phyloP scores from a whole-genome alignment of 2,888 invertebrate genomes.

The Drosophila acutilabella region DNA sequence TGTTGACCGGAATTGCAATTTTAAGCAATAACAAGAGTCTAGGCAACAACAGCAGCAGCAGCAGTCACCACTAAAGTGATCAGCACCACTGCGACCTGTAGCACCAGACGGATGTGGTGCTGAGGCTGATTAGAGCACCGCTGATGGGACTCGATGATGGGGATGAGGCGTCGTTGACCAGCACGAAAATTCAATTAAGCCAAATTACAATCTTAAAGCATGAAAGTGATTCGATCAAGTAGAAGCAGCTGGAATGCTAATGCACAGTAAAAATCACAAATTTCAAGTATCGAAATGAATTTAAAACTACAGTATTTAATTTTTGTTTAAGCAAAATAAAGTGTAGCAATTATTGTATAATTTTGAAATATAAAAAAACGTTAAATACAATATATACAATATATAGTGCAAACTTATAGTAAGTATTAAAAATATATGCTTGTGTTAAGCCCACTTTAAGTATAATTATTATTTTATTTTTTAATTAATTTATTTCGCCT shows the following conservation, averaged over 20 bases:
- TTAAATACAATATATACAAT: no score
- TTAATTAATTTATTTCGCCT: no score
- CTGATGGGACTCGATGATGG: constrained; percentile 47
- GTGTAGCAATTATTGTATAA: no score
- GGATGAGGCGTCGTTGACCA: constrained; percentile 63
- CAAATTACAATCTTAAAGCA: constrained; percentile 74
- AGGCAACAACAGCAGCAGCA: constrained; percentile 2
- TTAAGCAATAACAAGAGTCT: constrained; percentile 28
- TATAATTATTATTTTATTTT: no score
- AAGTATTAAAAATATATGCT: no score
- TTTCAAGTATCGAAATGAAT: background rate
- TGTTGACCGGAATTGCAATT: constrained; percentile 39
- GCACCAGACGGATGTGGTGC: constrained; percentile 36
- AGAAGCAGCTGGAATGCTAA: constrained; percentile 30
- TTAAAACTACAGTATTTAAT: background rate
- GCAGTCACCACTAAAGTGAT: background rate
- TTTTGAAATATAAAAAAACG: no score
- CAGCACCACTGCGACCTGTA: background rate
- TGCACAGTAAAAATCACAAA: background rate
- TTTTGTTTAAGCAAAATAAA: background rate
- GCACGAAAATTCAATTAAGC: constrained; percentile 77
- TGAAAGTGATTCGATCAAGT: constrained; percentile 65
- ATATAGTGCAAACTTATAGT: no score
- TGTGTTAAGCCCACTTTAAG: no score
- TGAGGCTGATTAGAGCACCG: constrained; percentile 44